Evolutionary conservation across 2,113 vertebrate genomes (phyloP), one percentile per base, ranked within the genome.

Genomic region (Gavia stellata): DNA sequence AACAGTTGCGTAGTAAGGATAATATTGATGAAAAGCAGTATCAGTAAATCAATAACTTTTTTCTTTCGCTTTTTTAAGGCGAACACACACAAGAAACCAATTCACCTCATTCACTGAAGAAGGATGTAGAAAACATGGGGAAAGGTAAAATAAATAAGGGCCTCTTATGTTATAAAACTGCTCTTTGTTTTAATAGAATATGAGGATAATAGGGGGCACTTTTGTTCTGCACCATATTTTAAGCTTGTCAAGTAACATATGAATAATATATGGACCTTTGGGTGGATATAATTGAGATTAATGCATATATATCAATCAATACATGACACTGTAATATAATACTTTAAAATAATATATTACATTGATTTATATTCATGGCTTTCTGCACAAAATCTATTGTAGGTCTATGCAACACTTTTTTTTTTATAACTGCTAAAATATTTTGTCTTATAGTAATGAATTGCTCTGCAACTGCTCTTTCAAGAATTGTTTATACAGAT

Each of bases 101-200:
- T 82, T 98, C 99, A 93, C 99, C 99, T 81, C 98, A 98, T 68
- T 98, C 98, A 12, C 98, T 99, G 68, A 99, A 99, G 97, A 99
- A 99, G 95, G 99, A 99, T 81, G 99, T 99, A 3, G 99, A 99
- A 96, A 99, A 99, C 96, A 99, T 99, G 99, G 99, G 99, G 78
- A 99, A 99, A 99, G 99, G 99, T 99, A 98, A 97, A 93, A 87
- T 82, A 89, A 97, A 96, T 95, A 97, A 97, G 61, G 29, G n/a
- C 80, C 93, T 95, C 89, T 89, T 77, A 82, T 38, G 15, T 94
- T 97, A 33, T 88, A 75, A 96, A 95, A 94, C 84, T 97, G 88
- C 92, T 96, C 88, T 96, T 96, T 95, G 94, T 97, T 98, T 97
- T 97, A 97, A 96, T 96, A 96, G 95, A 97, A 95, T 95, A 75